Evolutionary conservation across 2,888 invertebrate species (phyloP).

Genomic region (Tethea ocularis): DNA sequence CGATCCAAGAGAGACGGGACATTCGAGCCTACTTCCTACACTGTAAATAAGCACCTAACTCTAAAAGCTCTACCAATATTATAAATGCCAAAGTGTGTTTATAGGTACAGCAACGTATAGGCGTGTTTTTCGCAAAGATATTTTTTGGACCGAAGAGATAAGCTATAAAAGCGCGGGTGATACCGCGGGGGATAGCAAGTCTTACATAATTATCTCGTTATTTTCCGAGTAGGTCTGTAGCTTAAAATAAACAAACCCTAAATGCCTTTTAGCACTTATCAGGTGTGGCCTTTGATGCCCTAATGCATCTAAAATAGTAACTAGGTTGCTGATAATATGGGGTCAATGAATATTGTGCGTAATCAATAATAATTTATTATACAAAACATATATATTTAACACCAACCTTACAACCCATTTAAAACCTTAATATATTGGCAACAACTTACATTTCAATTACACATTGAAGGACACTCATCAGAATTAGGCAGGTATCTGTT

Average conservation of each 20-base stretch:
- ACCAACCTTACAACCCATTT: neutral
- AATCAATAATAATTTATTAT: neutral
- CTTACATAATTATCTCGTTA: neutral
- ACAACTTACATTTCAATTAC: neutral
- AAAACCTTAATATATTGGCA: too few relatives aligned
- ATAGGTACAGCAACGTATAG: too few relatives aligned
- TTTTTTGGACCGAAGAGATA: too few relatives aligned
- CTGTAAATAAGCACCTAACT: too few relatives aligned
- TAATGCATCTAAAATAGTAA: slow-evolving; percentile 3
- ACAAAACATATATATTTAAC: neutral
- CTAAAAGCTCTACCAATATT: neutral
- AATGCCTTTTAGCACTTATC: neutral
- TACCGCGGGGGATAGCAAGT: too few relatives aligned
- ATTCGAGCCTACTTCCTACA: neutral
- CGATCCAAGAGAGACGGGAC: neutral
- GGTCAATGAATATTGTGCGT: neutral
- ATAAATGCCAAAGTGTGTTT: too few relatives aligned
- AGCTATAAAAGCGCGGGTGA: too few relatives aligned
- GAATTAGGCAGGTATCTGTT: neutral
- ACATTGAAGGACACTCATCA: neutral
- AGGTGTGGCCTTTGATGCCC: neutral
- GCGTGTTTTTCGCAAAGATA: too few relatives aligned
- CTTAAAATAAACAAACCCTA: neutral
- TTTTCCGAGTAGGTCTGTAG: neutral
- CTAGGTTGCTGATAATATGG: neutral